Conservation (phyloP, 2,888 invertebrate genomes). For the Bellardia pandia region DNA sequence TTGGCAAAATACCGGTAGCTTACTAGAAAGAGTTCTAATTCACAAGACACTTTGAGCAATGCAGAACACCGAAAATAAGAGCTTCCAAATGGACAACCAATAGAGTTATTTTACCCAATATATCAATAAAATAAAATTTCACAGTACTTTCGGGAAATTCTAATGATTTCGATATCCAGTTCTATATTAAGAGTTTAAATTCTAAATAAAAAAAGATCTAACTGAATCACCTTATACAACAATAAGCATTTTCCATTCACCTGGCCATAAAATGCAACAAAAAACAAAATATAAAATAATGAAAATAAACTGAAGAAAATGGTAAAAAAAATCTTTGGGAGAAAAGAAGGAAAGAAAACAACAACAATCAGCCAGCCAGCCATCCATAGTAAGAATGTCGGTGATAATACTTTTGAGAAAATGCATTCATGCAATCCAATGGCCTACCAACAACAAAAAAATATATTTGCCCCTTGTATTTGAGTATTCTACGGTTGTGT, state of each 20-base stretch:
- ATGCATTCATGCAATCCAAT: slow-evolving; percentile 66
- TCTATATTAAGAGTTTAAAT: too few relatives aligned
- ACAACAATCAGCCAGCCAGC: neutral
- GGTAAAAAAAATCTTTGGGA: slow-evolving; percentile 19
- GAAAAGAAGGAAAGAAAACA: slow-evolving; percentile 10
- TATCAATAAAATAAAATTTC: too few relatives aligned
- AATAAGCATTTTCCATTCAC: slow-evolving; percentile 54
- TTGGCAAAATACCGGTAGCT: too few relatives aligned
- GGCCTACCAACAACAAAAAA: slow-evolving; percentile 48
- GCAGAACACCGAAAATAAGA: too few relatives aligned
- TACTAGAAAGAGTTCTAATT: too few relatives aligned
- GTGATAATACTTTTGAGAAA: slow-evolving; percentile 70
- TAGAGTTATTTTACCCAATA: too few relatives aligned
- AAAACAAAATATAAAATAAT: slow-evolving; percentile 31
- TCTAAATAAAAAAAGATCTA: too few relatives aligned
- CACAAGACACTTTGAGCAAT: too few relatives aligned
- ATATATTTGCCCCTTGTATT: neutral
- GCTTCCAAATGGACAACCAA: too few relatives aligned
- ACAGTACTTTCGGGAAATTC: too few relatives aligned
- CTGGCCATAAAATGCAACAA: slow-evolving; percentile 51
- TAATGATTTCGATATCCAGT: too few relatives aligned
- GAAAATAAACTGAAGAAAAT: slow-evolving; percentile 48
- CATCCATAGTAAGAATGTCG: slow-evolving; percentile 54
- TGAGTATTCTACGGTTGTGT: neutral
- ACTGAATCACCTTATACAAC: neutral